Evolutionary conservation across 2,888 invertebrate genomes (phyloP).

Genomic region (Argyresthia albistria): DNA sequence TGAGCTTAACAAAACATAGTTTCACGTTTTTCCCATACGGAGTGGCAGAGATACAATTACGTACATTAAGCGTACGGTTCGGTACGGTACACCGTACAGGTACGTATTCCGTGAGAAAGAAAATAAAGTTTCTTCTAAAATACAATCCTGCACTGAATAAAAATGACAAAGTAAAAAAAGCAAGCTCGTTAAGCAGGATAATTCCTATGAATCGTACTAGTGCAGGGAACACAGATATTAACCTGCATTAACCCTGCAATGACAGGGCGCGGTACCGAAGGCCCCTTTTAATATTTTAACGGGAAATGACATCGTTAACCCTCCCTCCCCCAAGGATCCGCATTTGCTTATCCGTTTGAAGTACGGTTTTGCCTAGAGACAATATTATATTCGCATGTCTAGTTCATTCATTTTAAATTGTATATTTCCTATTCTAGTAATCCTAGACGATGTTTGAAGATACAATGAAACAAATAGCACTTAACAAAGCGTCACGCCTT

Average conservation of each 20-base stretch:
- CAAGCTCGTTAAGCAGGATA: conserved; percentile 35
- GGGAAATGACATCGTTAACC: conserved; percentile 41
- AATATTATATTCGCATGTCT: background rate
- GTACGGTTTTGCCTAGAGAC: conserved; percentile 20
- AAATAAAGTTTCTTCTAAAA: too few relatives aligned
- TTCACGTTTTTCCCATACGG: too few relatives aligned
- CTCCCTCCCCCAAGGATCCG: conserved; percentile 14
- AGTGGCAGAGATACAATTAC: too few relatives aligned
- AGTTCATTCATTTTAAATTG: background rate
- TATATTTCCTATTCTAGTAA: too few relatives aligned
- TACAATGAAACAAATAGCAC: too few relatives aligned
- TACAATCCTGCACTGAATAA: too few relatives aligned
- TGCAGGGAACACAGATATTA: conserved; percentile 31
- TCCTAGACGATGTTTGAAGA: too few relatives aligned
- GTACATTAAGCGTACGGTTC: too few relatives aligned
- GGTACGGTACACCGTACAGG: too few relatives aligned
- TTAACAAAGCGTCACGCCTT: too few relatives aligned
- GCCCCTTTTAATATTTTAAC: conserved; percentile 61
- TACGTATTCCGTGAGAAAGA: too few relatives aligned
- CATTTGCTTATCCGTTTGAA: conserved; percentile 67
- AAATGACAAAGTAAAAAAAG: conserved; percentile 8
- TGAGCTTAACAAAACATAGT: too few relatives aligned
- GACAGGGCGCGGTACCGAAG: conserved; percentile 36
- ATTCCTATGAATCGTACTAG: conserved; percentile 34
- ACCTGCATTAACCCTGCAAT: conserved; percentile 49